Evolutionary conservation across 2,113 vertebrate species (phyloP).

Genomic region (Ctenodactylus gundi): DNA sequence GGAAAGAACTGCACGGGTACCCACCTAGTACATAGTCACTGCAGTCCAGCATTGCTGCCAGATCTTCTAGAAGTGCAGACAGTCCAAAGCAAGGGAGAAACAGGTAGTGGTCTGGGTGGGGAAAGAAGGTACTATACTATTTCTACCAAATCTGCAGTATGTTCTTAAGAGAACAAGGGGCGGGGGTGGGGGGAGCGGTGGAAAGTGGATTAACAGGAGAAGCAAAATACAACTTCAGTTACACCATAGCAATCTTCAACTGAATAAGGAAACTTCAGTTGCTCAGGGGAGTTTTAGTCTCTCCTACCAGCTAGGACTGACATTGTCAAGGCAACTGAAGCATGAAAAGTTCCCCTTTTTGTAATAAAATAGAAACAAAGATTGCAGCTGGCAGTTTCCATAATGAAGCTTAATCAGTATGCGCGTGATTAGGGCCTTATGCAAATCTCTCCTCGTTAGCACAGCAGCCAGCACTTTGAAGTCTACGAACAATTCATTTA

Average conservation of each 20-base stretch:
- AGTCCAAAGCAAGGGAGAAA: constrained; percentile 81
- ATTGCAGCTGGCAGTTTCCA: constrained; percentile 99
- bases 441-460: constrained; percentile 99
- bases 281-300: constrained; percentile 88
- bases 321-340: constrained; percentile 97
- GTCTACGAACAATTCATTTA: constrained; percentile 99
- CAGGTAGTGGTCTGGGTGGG: constrained; percentile 53
- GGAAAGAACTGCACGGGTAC: constrained; percentile 84
- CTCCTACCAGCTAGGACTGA: constrained; percentile 88
- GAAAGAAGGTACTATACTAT: constrained; percentile 68
- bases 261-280: constrained; percentile 89
- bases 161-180: constrained; percentile 74
- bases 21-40: constrained; percentile 89
- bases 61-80: constrained; percentile 81
- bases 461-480: constrained; percentile 98
- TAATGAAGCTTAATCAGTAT: constrained; percentile 99
- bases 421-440: constrained; percentile 99
- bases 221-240: constrained; percentile 83
- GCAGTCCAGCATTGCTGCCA: constrained; percentile 90
- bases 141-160: constrained; percentile 83
- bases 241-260: constrained; percentile 87
- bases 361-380: constrained; percentile 99
- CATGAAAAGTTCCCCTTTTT: constrained; percentile 96
- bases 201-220: constrained; percentile 77
- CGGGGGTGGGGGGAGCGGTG: constrained; percentile 78